phyloP scores from a whole-genome alignment of 2,888 invertebrate species.

The Eupithecia abbreviata region DNA sequence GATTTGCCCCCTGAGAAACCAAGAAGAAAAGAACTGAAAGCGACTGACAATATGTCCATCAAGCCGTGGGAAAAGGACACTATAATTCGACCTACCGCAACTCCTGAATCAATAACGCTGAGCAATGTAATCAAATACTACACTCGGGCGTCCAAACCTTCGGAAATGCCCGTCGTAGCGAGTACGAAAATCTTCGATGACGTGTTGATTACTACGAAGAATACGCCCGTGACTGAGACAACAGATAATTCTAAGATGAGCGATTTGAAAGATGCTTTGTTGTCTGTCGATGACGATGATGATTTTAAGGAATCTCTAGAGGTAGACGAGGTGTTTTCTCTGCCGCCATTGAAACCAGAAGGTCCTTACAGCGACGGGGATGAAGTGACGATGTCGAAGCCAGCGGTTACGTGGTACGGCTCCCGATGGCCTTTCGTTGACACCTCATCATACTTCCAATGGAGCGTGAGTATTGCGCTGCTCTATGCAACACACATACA shows the following conservation, averaged over 20 bases:
- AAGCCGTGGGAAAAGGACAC: constrained; percentile 76
- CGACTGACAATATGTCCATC: constrained; percentile 66
- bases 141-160: constrained; percentile 59
- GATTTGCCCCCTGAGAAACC: constrained; percentile 65
- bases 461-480: constrained; percentile 83
- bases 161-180: constrained; percentile 62
- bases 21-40: constrained; percentile 63
- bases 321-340: constrained; percentile 77
- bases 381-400: constrained; percentile 75
- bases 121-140: constrained; percentile 68
- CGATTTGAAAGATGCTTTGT: constrained; percentile 73
- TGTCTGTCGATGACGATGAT: constrained; percentile 78
- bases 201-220: constrained; percentile 70
- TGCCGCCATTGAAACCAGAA: constrained; percentile 73
- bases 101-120: constrained; percentile 67
- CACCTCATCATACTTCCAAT: constrained; percentile 86
- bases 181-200: constrained; percentile 68
- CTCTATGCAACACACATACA: constrained; percentile 45
- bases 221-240: constrained; percentile 62
- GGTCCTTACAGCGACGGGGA: constrained; percentile 64
- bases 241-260: constrained; percentile 65
- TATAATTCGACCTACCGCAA: constrained; percentile 71
- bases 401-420: constrained; percentile 84
- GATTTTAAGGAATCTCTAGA: constrained; percentile 77
- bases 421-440: constrained; percentile 87